phyloP scores from a whole-genome alignment of 2,888 invertebrate species.

The Anthrax anthrax region DNA sequence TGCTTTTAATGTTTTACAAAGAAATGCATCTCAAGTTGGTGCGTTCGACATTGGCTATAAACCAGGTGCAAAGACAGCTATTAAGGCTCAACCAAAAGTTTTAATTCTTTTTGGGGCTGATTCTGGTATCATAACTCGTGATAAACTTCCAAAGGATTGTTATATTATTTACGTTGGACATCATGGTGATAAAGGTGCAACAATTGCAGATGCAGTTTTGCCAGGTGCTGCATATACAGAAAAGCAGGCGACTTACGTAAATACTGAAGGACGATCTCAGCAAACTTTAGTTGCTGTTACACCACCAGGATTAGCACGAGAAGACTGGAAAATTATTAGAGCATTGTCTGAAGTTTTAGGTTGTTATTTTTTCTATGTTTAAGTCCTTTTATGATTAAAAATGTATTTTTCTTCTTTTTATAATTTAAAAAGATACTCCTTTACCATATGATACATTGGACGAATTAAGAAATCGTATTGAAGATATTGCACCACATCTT shows the following conservation, averaged over 20 bases:
- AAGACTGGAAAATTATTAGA: slow-evolving; percentile 97
- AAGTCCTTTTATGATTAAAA: no score
- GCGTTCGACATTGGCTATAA: slow-evolving; percentile 91
- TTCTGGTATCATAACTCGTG: slow-evolving; percentile 58
- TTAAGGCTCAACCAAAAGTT: slow-evolving; percentile 59
- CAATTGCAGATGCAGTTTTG: slow-evolving; percentile 81
- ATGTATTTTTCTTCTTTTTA: not conserved
- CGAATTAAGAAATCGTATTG: slow-evolving; percentile 67
- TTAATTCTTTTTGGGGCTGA: slow-evolving; percentile 92
- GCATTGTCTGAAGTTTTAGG: slow-evolving; percentile 84
- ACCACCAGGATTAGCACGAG: slow-evolving; percentile 84
- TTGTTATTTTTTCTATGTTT: slow-evolving; percentile 5
- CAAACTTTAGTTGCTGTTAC: slow-evolving; percentile 75
- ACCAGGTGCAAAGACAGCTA: slow-evolving; percentile 47
- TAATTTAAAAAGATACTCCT: slow-evolving; percentile 39
- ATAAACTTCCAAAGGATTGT: slow-evolving; percentile 64
- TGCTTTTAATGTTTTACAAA: slow-evolving; percentile 87
- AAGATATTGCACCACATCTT: slow-evolving; percentile 79
- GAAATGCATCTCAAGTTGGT: slow-evolving; percentile 83
- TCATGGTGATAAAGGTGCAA: slow-evolving; percentile 90
- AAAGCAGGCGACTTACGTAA: slow-evolving; percentile 93
- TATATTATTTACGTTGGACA: slow-evolving; percentile 88
- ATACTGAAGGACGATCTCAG: slow-evolving; percentile 94
- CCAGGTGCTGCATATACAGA: slow-evolving; percentile 98
- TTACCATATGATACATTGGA: slow-evolving; percentile 79